Evolutionary conservation across 1,140 invertebrate genomes (phyloP), one percentile per base, ranked within the genome.

Genomic region (Drosophila sp.): DNA sequence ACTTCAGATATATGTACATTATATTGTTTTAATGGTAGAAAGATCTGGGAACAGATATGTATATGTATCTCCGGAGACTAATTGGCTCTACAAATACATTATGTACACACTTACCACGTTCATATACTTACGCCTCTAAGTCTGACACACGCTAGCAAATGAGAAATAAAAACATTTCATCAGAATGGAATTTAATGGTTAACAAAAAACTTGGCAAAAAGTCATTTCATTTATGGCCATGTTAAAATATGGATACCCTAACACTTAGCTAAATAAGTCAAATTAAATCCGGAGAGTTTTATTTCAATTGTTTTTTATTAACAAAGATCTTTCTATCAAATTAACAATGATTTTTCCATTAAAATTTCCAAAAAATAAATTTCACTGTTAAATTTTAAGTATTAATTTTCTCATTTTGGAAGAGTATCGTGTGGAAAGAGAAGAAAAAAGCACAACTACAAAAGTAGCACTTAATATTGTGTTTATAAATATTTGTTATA

Each of bases 401-500:
- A 30, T 30, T 30, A 30, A 3, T 11, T 1, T 38, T 38, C 11
- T 38, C 11, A 11, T 33, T 35, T 35, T 3, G 35, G 2, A 38
- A 38, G 35, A 38, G 35, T 38, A 38, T 38, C 10, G 35, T 1
- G 10, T 38, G 10, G 11, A 38, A 2, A 38, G 6, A 7, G 6
- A 38, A 38, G 2, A 40, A 40, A 4, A 44, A 23, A 44, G 4
- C 17, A 44, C 17, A 41, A 17, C n/a, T 23, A n/a, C 10, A 47
- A 50, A 23, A 50, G 44, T 50, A 50, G 6, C 44, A 8, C 6
- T 10, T 50, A 50, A 7, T 27, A 8, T 40, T 70, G 17, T 35
- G 17, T 35, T 29, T 33, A 38, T 30, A 55, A 56, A 66, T 55
- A 69, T 70, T 33, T 33, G 70, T n/a, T 60, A 38, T 71, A 35